Evolutionary conservation across 37 sponge, comb jelly and placozoan genomes (phyloP).

Genomic region (Geodia barretti): DNA sequence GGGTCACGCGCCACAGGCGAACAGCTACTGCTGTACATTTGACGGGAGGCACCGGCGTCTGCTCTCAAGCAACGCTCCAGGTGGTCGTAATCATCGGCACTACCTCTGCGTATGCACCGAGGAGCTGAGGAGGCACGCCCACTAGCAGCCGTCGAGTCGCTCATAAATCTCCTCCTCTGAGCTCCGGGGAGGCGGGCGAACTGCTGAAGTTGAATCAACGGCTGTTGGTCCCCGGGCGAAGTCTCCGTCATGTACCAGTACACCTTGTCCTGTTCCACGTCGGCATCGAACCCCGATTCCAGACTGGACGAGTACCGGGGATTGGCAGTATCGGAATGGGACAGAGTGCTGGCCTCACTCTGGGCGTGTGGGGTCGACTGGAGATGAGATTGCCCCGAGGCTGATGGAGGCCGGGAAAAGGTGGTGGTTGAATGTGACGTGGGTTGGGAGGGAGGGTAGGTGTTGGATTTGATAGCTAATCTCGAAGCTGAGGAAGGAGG

Average conservation of each 20-base stretch:
- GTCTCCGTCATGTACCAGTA: constrained; percentile 26
- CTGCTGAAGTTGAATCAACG: no score
- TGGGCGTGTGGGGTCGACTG: neutral
- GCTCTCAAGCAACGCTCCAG: neutral
- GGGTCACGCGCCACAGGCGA: neutral
- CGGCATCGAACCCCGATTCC: constrained; percentile 33
- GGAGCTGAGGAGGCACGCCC: no score
- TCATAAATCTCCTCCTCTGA: neutral
- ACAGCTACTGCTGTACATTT: neutral
- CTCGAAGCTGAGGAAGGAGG: neutral
- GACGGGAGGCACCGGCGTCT: neutral
- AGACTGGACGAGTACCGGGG: neutral
- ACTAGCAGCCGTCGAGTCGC: no score
- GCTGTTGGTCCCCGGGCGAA: neutral
- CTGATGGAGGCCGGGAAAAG: neutral
- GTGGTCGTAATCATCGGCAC: constrained; percentile 8
- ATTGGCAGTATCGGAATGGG: constrained; percentile 13
- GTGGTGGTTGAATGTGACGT: neutral
- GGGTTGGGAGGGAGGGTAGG: neutral
- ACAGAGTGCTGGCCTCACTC: neutral
- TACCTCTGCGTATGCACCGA: no score
- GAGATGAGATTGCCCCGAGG: neutral
- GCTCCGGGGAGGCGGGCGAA: no score
- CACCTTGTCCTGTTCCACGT: constrained; percentile 18
- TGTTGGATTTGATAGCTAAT: neutral